These are phyloP conservation scores for Prostheceraeus crozeri DNA, from an alignment of 2,888 invertebrate species.

Conservation along the genomic window DNA sequence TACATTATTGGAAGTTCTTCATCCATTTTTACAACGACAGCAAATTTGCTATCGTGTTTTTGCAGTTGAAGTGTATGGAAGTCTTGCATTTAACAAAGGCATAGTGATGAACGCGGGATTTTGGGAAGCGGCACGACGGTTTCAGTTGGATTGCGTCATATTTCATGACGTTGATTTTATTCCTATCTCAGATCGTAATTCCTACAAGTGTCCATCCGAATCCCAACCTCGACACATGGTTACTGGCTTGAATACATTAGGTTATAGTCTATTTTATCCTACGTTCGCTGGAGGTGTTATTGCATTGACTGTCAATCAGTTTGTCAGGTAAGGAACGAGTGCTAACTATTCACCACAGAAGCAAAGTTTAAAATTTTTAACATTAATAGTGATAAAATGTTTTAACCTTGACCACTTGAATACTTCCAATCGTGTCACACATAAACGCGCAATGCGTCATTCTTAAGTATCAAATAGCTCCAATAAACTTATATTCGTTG, in stretches of 20 bases:
- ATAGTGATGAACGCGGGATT: constrained; percentile 33
- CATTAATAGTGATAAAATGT: too few relatives aligned
- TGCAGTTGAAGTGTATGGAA: constrained; percentile 32
- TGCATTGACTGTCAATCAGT: constrained; percentile 26
- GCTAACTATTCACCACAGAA: too few relatives aligned
- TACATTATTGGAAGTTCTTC: constrained; percentile 27
- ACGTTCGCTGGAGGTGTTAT: constrained; percentile 21
- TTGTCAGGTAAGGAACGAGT: too few relatives aligned
- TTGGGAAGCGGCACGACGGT: constrained; percentile 12
- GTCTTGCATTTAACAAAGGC: constrained; percentile 35
- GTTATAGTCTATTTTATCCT: constrained; percentile 26
- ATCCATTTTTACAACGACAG: constrained; percentile 29
- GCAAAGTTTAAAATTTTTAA: too few relatives aligned
- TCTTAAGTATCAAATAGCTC: too few relatives aligned
- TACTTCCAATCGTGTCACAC: too few relatives aligned
- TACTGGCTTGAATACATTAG: not conserved
- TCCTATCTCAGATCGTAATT: not conserved
- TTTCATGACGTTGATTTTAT: constrained; percentile 36
- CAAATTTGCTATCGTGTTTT: constrained; percentile 32
- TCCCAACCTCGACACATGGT: constrained; percentile 17
- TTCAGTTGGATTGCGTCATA: constrained; percentile 32
- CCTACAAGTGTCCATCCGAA: constrained; percentile 24
- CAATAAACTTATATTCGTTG: too few relatives aligned
- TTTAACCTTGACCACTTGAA: too few relatives aligned
- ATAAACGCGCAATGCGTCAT: too few relatives aligned